Conservation (phyloP, 2,113 vertebrate genomes). For the Bubo scandiacus region DNA sequence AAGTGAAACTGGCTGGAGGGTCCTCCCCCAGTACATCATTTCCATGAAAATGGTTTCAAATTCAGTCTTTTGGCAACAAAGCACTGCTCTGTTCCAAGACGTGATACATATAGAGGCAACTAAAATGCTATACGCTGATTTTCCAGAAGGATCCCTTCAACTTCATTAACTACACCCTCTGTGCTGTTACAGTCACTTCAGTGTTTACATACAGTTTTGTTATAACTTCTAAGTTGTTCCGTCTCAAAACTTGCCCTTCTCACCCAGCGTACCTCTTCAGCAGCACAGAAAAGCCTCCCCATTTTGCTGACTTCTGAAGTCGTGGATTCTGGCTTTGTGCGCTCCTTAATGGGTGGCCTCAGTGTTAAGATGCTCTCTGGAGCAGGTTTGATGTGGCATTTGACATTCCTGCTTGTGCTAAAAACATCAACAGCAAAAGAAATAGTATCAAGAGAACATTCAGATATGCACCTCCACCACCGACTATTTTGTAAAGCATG, state of each 20-base stretch:
- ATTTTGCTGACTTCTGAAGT: constrained; percentile 24
- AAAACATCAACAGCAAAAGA: constrained; percentile 25
- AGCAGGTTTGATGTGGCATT: not conserved
- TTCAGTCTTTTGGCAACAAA: not conserved
- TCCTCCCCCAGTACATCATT: not conserved
- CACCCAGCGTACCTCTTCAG: constrained; percentile 60
- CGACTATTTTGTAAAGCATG: not conserved
- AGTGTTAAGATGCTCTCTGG: not conserved
- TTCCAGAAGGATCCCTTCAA: not conserved
- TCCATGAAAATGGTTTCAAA: not conserved
- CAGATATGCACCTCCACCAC: not conserved
- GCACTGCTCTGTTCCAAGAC: not conserved
- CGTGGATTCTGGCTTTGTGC: not conserved
- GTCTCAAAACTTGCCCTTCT: not conserved
- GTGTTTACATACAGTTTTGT: not conserved
- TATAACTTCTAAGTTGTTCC: not conserved
- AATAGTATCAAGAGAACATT: not conserved
- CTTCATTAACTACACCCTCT: not conserved
- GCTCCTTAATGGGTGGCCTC: constrained; percentile 10
- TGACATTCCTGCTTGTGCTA: constrained; percentile 7
- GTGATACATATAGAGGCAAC: not conserved
- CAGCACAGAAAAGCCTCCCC: constrained; percentile 51
- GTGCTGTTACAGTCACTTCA: not conserved
- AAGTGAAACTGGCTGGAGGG: not conserved
- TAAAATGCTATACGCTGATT: not conserved